Percentiles rank a stretch among this genome's conserved stretches.
Evolutionary conservation across 2,888 invertebrate genomes (phyloP).

Genomic region (Drosophila pseudotalamancana): DNA sequence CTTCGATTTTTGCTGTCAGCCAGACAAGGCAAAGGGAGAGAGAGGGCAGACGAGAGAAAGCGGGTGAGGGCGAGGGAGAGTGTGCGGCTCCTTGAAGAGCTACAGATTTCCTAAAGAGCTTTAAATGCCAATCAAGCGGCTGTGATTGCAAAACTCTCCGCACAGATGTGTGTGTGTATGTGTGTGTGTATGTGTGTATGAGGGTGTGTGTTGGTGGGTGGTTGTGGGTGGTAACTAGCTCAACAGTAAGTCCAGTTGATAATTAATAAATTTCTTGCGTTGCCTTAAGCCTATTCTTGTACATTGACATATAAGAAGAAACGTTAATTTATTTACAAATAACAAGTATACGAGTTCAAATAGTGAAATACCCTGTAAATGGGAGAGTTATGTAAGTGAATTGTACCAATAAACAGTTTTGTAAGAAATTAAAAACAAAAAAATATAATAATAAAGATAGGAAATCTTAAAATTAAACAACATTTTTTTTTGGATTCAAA

Average conservation of each 20-base stretch:
- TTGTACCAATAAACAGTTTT: too few relatives aligned
- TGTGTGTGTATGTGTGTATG: constrained; percentile 12
- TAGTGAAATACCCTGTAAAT: constrained; percentile 20
- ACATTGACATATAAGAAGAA: constrained; percentile 3
- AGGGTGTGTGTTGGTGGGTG: not conserved
- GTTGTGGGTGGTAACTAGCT: constrained; percentile 22
- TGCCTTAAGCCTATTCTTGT: constrained; percentile 33
- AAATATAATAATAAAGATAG: too few relatives aligned
- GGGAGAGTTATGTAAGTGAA: not conserved
- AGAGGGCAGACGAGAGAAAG: not conserved
- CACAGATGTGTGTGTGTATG: constrained; percentile 1
- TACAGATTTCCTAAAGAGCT: constrained; percentile 68
- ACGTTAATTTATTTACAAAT: constrained; percentile 10
- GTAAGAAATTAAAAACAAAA: too few relatives aligned
- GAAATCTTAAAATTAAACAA: too few relatives aligned
- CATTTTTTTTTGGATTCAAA: too few relatives aligned
- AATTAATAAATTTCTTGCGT: constrained; percentile 71
- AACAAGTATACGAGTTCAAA: constrained; percentile 1
- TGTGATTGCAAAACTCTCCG: constrained; percentile 56
- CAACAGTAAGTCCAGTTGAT: constrained; percentile 48
- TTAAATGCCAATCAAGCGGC: constrained; percentile 76
- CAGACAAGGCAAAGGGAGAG: constrained; percentile 6
- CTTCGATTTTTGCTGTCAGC: constrained; percentile 76
- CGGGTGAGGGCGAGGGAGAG: not conserved
- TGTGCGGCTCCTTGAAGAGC: constrained; percentile 39